Conservation (phyloP, 2,797 vertebrate genomes). For the Enteromius anoplus region DNA sequence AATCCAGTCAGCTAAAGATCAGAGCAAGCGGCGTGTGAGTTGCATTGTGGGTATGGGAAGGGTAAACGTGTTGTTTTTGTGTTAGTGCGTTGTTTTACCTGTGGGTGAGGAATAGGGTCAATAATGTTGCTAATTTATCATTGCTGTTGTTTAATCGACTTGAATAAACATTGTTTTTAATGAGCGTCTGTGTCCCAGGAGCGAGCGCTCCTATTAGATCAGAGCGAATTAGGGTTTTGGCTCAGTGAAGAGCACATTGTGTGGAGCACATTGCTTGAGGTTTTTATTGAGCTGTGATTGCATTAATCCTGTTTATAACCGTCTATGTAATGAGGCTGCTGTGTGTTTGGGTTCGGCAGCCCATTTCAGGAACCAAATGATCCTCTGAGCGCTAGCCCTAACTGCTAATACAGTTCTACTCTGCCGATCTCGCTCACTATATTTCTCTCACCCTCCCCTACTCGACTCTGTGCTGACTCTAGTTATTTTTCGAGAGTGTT, state of each 20-base stretch:
- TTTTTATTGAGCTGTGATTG: conserved; percentile 60
- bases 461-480: conserved; percentile 52
- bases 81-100: conserved; percentile 36
- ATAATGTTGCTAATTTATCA: conserved; percentile 53
- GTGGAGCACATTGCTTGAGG: conserved; percentile 51
- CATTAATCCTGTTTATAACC: conserved; percentile 61
- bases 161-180: conserved; percentile 59
- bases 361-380: conserved; percentile 59
- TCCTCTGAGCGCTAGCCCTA: conserved; percentile 54
- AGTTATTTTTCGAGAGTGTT: conserved; percentile 62
- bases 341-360: conserved; percentile 56
- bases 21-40: conserved; percentile 51
- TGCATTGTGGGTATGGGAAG: conserved; percentile 7
- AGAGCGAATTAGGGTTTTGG: conserved; percentile 57
- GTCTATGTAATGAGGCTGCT: conserved; percentile 58
- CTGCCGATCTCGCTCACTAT: conserved; percentile 23
- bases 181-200: conserved; percentile 55
- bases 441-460: neutral
- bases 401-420: conserved; percentile 55
- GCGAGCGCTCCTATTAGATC: conserved; percentile 53
- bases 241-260: conserved; percentile 51
- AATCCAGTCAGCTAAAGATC: conserved; percentile 43
- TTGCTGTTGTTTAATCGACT: conserved; percentile 54
- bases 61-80: conserved; percentile 20
- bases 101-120: conserved; percentile 50